A percentile compares a stretch with the other conserved stretches of the same genome.
phyloP scores from a whole-genome alignment of 2,888 invertebrate species.

The Troides aeacus region DNA sequence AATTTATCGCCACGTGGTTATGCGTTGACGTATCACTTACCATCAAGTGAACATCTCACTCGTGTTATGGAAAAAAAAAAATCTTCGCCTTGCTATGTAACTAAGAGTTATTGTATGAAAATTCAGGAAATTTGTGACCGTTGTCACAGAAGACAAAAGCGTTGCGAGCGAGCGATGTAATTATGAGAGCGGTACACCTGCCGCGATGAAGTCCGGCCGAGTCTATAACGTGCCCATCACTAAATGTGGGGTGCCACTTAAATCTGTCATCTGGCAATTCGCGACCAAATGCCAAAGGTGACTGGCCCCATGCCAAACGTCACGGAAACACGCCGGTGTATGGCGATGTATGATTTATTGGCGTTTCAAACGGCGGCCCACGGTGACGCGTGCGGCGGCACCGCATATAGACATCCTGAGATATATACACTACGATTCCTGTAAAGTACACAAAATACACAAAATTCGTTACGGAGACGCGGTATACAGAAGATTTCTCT shows the following conservation, averaged over 20 bases:
- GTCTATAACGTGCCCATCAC: conserved; percentile 6
- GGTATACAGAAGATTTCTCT: too few relatives aligned
- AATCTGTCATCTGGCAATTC: conserved; percentile 45
- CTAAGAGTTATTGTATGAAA: too few relatives aligned
- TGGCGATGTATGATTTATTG: conserved; percentile 38
- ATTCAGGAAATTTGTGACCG: too few relatives aligned
- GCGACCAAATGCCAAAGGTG: conserved; percentile 47
- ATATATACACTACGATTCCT: conserved; percentile 1
- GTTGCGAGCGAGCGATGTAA: neutral
- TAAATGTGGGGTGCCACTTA: conserved; percentile 38
- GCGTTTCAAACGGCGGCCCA: conserved; percentile 13
- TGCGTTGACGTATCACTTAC: too few relatives aligned
- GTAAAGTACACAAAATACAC: too few relatives aligned
- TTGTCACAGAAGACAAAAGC: too few relatives aligned
- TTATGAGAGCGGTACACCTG: conserved; percentile 13
- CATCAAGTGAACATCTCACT: too few relatives aligned
- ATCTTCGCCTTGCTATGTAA: too few relatives aligned
- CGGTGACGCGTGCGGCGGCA: neutral
- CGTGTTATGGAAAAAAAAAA: too few relatives aligned
- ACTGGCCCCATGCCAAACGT: conserved; percentile 47
- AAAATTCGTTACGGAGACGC: too few relatives aligned
- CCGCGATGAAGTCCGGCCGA: conserved; percentile 13
- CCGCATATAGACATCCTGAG: neutral
- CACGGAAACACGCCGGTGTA: conserved; percentile 22
- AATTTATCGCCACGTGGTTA: too few relatives aligned